Evolutionary conservation across 2,113 vertebrate species (phyloP), one percentile per base, ranked within the genome.

Genomic region (Pseudorhombus dupliciocellatus): DNA sequence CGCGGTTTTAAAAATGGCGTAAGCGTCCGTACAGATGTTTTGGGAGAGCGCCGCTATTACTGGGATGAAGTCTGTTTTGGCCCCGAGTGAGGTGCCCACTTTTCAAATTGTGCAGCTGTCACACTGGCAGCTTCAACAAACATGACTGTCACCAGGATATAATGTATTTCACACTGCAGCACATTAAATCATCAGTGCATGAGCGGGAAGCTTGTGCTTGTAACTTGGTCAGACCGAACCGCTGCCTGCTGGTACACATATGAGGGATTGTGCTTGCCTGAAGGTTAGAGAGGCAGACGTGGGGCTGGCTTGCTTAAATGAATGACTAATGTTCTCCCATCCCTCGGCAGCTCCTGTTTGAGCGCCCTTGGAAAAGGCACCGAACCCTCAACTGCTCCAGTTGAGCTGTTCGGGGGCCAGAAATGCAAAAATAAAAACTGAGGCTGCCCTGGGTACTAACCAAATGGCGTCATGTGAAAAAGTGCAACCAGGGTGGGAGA

Each of bases 331-430:
- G 86, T 71, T 83, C 76, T 66, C 42, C 72, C 24, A 70, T 86
- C 75, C 69, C 68, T 85, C 69, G 72, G 78, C 80, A 85, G 66
- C 85, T 74, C 66, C 75, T 78, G 71, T 59, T 83, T 83, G 83
- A 88, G 84, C 85, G 83, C 77, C 87, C 87, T 88, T 88, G 87
- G 87, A 88, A 83, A 81, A 87, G 59, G 70, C 79, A 81, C 67
- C 71, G 76, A 86, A 81, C 83, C 80, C 58, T 69, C 79, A 81
- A 62, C 81, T 81, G 73, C 81, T 86, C 75, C 76, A 75, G 85
- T 86, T 83, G 67, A 75, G 81, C 70, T 80, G 83, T 80, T 89
- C 79, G 73, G 66, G 88, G 81, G 81, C 84, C 87, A 87, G 70
- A 89, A 88, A 87, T 87, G 79, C 77, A 84, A 48, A n/a, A 48